phyloP scores from a whole-genome alignment of 1,140 invertebrate genomes.

The fruit fly (Drosophila melanogaster) region Release_6_plus_ISO1_MT NC_004354.4:14726001-14726500 shows the following conservation, averaged over 20 bases:
- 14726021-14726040: neutral
- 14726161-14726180: constrained; percentile 84
- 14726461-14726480: neutral
- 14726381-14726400: constrained; percentile 69
- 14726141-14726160: constrained; percentile 84
- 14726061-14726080: neutral
- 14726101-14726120: constrained; percentile 24
- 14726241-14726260: constrained; percentile 64
- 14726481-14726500: neutral
- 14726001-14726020: neutral
- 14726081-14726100: constrained; percentile 2
- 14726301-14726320: constrained; percentile 39
- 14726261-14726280: constrained; percentile 72
- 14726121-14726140: constrained; percentile 81
- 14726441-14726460: neutral
- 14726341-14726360: constrained; percentile 3
- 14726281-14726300: constrained; percentile 77
- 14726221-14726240: constrained; percentile 23
- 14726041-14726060: too few relatives aligned
- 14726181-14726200: constrained; percentile 12
- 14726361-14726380: constrained; percentile 60
- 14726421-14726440: constrained; percentile 58
- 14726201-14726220: constrained; percentile 3
- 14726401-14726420: constrained; percentile 79
- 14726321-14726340: constrained; percentile 2